Conservation (phyloP, 2,888 invertebrate species). For the Heliconius erato region DNA sequence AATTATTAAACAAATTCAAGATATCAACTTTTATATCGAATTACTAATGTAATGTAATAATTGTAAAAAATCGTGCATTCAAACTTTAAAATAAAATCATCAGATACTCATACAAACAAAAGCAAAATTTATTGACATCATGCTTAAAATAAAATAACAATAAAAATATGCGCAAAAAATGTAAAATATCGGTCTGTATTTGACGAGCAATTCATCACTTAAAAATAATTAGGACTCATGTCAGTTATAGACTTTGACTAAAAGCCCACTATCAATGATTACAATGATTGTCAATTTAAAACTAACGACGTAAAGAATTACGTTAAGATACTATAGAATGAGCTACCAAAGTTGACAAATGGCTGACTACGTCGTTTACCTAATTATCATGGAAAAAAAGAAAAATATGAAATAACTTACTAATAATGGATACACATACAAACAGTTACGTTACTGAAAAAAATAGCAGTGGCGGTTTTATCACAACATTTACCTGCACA, state of each 20-base stretch:
- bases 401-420: conserved; percentile 6
- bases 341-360: conserved; percentile 26
- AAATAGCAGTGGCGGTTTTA: conserved; percentile 6
- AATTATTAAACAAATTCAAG: too few relatives aligned
- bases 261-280: conserved; percentile 29
- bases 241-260: conserved; percentile 38
- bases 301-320: conserved; percentile 34
- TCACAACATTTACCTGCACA: neutral
- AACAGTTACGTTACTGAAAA: conserved; percentile 11
- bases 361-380: conserved; percentile 5
- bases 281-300: conserved; percentile 33
- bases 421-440: conserved; percentile 4
- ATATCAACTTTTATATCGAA: neutral
- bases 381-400: conserved; percentile 11
- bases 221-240: conserved; percentile 38
- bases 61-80: neutral
- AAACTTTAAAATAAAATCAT: neutral
- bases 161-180: conserved; percentile 31
- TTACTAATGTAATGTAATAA: neutral
- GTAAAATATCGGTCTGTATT: conserved; percentile 35
- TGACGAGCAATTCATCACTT: conserved; percentile 40
- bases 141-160: conserved; percentile 44
- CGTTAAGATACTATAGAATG: conserved; percentile 18
- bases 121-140: conserved; percentile 44
- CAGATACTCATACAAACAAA: conserved; percentile 11